These are phyloP conservation scores for Drosophila melanica DNA, from an alignment of 1,140 invertebrate species.

Conservation along the genomic window DNA sequence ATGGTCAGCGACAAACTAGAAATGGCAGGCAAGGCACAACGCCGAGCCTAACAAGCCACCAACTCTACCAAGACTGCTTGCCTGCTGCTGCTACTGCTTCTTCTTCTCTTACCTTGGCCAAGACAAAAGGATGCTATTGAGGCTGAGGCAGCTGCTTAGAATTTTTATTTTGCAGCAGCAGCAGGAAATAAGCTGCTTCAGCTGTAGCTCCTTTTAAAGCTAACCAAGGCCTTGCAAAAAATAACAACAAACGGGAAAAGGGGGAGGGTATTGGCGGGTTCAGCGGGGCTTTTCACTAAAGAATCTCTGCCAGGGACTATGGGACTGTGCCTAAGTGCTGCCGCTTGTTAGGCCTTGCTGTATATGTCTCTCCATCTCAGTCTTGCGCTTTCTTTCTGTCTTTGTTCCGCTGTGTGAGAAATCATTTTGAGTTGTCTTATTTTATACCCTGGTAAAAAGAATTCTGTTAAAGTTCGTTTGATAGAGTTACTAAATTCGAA, in stretches of 20 bases:
- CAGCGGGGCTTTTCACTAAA: constrained; percentile 1
- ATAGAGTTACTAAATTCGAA: too few species aligned
- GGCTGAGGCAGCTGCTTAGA: constrained; percentile 57
- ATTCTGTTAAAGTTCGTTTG: background rate
- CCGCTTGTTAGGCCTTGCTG: constrained; percentile 68
- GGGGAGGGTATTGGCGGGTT: background rate
- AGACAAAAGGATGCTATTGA: constrained; percentile 69
- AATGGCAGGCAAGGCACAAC: constrained; percentile 66
- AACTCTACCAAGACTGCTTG: constrained; percentile 4
- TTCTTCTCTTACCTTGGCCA: constrained; percentile 26
- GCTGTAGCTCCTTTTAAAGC: constrained; percentile 75
- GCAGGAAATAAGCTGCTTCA: constrained; percentile 69
- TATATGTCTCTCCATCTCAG: constrained; percentile 8
- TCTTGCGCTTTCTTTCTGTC: constrained; percentile 22
- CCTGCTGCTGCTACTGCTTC: constrained; percentile 20
- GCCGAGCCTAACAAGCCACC: constrained; percentile 65
- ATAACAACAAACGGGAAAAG: constrained; percentile 45
- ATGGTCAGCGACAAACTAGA: constrained; percentile 79
- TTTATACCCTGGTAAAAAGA: constrained; percentile 20
- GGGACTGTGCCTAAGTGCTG: constrained; percentile 51
- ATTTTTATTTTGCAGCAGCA: constrained; percentile 54
- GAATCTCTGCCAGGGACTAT: constrained; percentile 27
- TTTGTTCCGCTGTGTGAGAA: constrained; percentile 67
- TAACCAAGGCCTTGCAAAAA: constrained; percentile 68
- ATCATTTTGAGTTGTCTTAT: constrained; percentile 66